phyloP scores from a whole-genome alignment of 2,113 vertebrate species.

The Helogale parvula region DNA sequence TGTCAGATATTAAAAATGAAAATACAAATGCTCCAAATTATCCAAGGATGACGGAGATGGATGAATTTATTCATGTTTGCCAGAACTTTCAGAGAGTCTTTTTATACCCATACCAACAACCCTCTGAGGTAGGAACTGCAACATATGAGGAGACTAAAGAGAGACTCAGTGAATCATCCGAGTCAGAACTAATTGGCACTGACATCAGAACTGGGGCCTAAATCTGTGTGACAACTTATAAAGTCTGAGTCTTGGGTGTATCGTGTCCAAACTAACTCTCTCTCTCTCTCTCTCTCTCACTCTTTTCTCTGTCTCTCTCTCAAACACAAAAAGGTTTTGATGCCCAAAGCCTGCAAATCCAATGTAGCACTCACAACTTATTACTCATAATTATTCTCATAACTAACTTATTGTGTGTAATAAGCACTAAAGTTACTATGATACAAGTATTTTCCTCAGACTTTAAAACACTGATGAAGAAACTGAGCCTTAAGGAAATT shows the following conservation, averaged over 20 bases:
- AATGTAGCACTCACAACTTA: neutral
- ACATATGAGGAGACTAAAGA: neutral
- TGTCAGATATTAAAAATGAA: slow-evolving; percentile 1
- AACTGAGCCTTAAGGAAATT: neutral
- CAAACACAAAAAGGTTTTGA: neutral
- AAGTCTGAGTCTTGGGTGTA: neutral
- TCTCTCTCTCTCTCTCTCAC: too few species aligned
- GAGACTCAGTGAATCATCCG: neutral
- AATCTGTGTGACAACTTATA: neutral
- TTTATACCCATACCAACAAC: neutral
- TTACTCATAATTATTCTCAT: neutral
- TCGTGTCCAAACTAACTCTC: neutral
- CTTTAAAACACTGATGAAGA: neutral
- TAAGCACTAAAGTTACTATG: neutral
- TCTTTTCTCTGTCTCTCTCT: too few species aligned
- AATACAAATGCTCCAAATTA: neutral
- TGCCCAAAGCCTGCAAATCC: neutral
- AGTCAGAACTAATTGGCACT: neutral
- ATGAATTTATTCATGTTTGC: neutral
- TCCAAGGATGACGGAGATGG: neutral
- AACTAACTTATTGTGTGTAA: neutral
- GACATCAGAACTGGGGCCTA: neutral
- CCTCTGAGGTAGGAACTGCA: neutral
- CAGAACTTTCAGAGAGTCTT: neutral
- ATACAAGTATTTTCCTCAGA: neutral